Conservation (phyloP, 1,140 invertebrate genomes). For the Aphelinus certus region DNA sequence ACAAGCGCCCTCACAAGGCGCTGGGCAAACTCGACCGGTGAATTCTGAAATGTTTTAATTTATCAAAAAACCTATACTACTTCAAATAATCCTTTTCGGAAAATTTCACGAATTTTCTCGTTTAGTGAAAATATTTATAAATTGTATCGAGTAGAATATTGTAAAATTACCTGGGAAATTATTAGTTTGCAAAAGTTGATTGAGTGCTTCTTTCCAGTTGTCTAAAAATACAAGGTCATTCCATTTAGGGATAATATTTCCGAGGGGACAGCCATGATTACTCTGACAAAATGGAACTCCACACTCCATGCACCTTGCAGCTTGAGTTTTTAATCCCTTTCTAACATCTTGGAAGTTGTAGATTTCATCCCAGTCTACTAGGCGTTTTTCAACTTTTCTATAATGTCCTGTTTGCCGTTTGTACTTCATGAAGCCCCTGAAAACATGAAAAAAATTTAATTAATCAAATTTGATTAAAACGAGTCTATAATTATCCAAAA, state of each 20-base stretch:
- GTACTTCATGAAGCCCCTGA: constrained; percentile 95
- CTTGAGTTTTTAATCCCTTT: constrained; percentile 89
- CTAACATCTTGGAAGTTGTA: constrained; percentile 88
- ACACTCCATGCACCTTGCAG: constrained; percentile 99
- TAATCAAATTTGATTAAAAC: too few species aligned
- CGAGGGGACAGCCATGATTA: constrained; percentile 94
- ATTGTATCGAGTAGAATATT: not conserved
- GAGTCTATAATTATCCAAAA: not conserved
- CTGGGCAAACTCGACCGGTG: constrained; percentile 97
- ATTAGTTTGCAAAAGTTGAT: constrained; percentile 96
- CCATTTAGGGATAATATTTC: constrained; percentile 99
- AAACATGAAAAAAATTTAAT: constrained; percentile 38
- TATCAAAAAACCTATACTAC: constrained; percentile 7
- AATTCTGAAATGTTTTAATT: constrained; percentile 78
- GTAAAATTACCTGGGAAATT: constrained; percentile 86
- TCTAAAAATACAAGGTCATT: constrained; percentile 95
- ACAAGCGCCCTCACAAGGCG: constrained; percentile 98
- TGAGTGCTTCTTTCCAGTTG: constrained; percentile 96
- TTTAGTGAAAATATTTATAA: constrained; percentile 3
- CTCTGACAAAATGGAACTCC: constrained; percentile 99
- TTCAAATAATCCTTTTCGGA: constrained; percentile 4
- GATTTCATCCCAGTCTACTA: constrained; percentile 97
- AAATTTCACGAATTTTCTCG: not conserved
- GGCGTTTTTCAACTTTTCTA: constrained; percentile 81
- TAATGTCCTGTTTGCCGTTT: constrained; percentile 87